Base-by-base conservation (phyloP, 2,888 invertebrate species). In the Rutpela maculata region DNA sequence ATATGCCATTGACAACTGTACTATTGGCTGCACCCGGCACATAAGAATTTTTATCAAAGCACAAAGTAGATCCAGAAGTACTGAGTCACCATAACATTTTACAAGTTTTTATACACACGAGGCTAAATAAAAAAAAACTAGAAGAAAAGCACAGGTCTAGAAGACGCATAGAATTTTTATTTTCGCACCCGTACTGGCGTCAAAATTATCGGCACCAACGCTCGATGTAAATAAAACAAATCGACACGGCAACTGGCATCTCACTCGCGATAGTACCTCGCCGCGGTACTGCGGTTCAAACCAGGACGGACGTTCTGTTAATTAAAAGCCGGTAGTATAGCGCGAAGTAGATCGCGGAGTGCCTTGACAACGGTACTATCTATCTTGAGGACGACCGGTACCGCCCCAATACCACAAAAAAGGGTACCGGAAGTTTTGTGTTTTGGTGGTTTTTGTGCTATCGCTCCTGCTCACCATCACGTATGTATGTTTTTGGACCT, bases 241-340 rank as follows among this genome's bases (percentile, higher is more conserved):
- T 68, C 17, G 17, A 17, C 63, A 35, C 0, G 60, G 22, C 56
- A 50, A 18, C 31, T 12, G 57, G 63, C 63, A 55, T 50, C 68
- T 63, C 76, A 76, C 62, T 76, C 67, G 76, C 68, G 68, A 67
- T 76, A 76, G 76, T 76, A 73, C 76, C 76, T 73, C 63, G 68
- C 55, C 62, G 67, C 65, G 66, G 76, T 72, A 75, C 70, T 57
- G 66, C 70, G 18, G 75, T 26, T 59, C 4, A 18, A 71, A 43
- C 35, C 57, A 35, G 71, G 38, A 31, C 60, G 18, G 19, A 31
- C 60, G 17, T 22, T 50, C 43, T 15, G 56, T 55, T 65, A 19
- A 35, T 59, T 19, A 22, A 35, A 19, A 19, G 15, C 59, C 55
- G 73, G 73, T 57, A 66, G 56, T 56, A 55, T 15, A 19, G 65